phyloP scores from a whole-genome alignment of 2,888 invertebrate genomes.

The Sacculina carcini region DNA sequence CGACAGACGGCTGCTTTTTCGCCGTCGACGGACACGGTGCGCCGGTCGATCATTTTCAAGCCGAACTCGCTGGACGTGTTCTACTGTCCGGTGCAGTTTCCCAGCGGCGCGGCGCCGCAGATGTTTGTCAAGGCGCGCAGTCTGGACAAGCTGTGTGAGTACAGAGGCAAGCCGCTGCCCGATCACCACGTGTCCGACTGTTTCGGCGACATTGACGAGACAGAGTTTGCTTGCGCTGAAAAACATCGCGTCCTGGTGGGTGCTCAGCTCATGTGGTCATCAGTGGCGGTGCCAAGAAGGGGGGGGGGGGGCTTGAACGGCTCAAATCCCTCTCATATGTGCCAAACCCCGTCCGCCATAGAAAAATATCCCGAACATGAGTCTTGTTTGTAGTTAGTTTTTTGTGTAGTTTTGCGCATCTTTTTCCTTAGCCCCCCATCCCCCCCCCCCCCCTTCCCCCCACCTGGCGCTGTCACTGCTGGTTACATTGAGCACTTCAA shows the following conservation, averaged over 20 bases:
- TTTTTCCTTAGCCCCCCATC: too few species aligned
- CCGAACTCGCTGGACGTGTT: constrained; percentile 52
- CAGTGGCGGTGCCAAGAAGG: too few species aligned
- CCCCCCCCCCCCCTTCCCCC: too few species aligned
- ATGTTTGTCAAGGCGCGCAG: constrained; percentile 31
- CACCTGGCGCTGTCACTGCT: too few species aligned
- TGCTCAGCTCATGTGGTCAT: too few species aligned
- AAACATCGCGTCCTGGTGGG: constrained; percentile 21
- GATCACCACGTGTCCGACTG: constrained; percentile 48
- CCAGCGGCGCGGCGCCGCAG: constrained; percentile 43
- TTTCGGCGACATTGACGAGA: constrained; percentile 50
- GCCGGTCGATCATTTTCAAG: constrained; percentile 49
- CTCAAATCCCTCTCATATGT: too few species aligned
- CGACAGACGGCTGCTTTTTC: background rate
- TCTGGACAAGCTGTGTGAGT: constrained; percentile 42
- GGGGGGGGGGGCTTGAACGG: too few species aligned
- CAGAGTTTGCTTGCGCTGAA: constrained; percentile 50
- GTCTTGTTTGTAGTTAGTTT: too few species aligned
- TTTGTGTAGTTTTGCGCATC: too few species aligned
- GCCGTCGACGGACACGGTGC: constrained; percentile 44
- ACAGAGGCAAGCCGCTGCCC: constrained; percentile 36
- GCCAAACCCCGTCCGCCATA: too few species aligned
- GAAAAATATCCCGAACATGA: too few species aligned
- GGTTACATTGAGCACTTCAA: too few species aligned
- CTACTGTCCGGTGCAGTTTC: constrained; percentile 49